Conservation (phyloP, 2,888 invertebrate species). For the Germaria angustata region DNA sequence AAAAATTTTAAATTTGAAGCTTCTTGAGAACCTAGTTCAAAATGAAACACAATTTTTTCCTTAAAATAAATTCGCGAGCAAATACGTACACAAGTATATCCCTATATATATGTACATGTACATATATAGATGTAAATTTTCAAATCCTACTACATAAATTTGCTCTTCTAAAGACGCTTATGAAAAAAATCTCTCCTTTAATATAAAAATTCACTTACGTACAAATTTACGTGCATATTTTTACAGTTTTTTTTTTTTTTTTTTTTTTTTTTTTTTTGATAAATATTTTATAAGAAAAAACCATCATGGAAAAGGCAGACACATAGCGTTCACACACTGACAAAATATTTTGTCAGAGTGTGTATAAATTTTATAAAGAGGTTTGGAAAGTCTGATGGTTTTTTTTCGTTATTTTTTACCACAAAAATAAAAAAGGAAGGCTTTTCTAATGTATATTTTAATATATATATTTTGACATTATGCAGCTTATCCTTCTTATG, state of each 20-base stretch:
- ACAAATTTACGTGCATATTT: conserved; percentile 1
- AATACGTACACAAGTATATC: no score
- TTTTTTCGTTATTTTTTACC: conserved; percentile 1
- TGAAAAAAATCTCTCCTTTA: background rate
- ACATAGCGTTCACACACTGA: background rate
- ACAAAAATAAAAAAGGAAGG: conserved; percentile 39
- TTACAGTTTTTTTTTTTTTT: no score
- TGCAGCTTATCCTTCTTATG: conserved; percentile 54
- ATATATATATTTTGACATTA: conserved; percentile 25
- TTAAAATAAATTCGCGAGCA: no score
- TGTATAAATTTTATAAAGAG: conserved; percentile 41
- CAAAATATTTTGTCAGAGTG: background rate
- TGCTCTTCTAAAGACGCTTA: background rate
- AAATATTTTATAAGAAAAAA: background rate
- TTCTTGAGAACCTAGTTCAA: no score
- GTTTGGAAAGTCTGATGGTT: conserved; percentile 38
- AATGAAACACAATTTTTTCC: no score
- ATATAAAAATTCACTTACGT: background rate
- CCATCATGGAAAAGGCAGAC: conserved; percentile 16
- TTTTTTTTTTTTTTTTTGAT: no score
- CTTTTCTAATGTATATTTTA: conserved; percentile 2
- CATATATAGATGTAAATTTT: no score
- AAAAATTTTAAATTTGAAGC: no score
- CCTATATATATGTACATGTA: no score
- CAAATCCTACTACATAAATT: no score